Conservation (phyloP, 2,797 vertebrate genomes). For the Ceyx erithaca region DNA sequence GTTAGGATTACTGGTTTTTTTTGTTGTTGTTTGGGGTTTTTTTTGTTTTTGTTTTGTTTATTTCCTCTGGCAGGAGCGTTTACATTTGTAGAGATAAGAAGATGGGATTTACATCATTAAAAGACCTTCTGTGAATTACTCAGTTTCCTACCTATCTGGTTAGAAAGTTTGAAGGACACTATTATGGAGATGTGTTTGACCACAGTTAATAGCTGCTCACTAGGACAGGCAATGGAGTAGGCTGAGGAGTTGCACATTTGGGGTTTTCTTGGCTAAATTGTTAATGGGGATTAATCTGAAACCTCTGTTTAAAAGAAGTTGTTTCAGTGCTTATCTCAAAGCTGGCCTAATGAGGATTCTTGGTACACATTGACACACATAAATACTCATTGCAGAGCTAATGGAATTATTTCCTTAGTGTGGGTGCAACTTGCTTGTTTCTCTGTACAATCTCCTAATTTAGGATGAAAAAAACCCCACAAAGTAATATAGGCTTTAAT, state of each 20-base stretch:
- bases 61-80: background rate
- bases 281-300: background rate
- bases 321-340: background rate
- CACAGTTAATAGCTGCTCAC: background rate
- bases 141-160: background rate
- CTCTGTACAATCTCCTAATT: background rate
- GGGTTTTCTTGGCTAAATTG: background rate
- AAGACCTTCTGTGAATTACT: background rate
- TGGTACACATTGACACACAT: rapidly evolving
- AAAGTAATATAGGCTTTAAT: background rate
- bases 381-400: background rate
- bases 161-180: background rate
- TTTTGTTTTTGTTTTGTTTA: too few species aligned
- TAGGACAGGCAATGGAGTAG: background rate
- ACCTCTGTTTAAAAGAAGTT: background rate
- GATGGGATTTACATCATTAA: background rate
- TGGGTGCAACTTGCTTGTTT: background rate
- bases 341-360: background rate
- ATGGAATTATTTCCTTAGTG: background rate
- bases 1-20: background rate
- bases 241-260: background rate
- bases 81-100: background rate
- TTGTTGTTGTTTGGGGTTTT: too few species aligned
- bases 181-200: background rate
- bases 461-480: background rate